These are phyloP conservation scores for Drosophila mayri DNA, from an alignment of 1,140 invertebrate species.

Conservation along the genomic window DNA sequence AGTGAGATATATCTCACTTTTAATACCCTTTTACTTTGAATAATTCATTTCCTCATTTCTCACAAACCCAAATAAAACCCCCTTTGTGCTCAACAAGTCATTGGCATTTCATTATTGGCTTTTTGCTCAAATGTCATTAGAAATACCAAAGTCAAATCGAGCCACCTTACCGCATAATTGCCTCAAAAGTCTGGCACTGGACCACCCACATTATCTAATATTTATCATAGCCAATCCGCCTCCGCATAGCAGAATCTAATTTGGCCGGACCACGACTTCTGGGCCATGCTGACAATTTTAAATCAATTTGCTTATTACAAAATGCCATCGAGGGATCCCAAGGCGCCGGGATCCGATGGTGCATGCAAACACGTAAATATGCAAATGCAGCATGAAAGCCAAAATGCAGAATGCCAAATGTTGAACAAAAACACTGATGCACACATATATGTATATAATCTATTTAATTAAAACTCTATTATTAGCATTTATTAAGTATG, in stretches of 20 bases:
- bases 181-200: conserved; percentile 3
- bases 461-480: conserved; percentile 82
- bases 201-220: conserved; percentile 54
- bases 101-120: conserved; percentile 30
- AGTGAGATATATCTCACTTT: no score
- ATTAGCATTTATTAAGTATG: conserved; percentile 71
- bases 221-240: conserved; percentile 47
- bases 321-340: conserved; percentile 47
- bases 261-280: conserved; percentile 50
- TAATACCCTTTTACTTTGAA: background rate
- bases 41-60: background rate
- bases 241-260: conserved; percentile 64
- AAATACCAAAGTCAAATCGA: background rate
- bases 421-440: conserved; percentile 32
- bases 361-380: conserved; percentile 65
- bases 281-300: conserved; percentile 70
- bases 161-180: conserved; percentile 19
- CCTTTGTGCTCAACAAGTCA: conserved; percentile 19
- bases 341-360: conserved; percentile 29
- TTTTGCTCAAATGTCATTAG: conserved; percentile 14
- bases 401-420: conserved; percentile 61
- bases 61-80: conserved; percentile 4
- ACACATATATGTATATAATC: conserved; percentile 17
- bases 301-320: conserved; percentile 80
- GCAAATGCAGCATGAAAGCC: conserved; percentile 59